Conservation (phyloP, 2,113 vertebrate genomes). For the Charadrius vociferus region DNA sequence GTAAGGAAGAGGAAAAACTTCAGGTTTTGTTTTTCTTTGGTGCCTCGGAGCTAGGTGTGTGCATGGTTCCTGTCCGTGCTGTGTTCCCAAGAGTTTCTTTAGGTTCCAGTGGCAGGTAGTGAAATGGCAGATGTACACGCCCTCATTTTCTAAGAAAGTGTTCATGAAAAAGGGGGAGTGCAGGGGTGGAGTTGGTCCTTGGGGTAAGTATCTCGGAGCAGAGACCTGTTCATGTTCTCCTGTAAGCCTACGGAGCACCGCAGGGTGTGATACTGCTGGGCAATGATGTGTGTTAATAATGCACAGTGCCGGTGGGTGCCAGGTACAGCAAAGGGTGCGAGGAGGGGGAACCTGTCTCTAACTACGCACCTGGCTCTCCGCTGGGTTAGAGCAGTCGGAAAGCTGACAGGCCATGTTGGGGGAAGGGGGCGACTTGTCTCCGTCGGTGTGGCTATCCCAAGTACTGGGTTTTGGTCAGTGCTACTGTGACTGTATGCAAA, state of each 20-base stretch:
- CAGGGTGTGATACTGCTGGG: accelerated
- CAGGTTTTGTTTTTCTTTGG: not conserved
- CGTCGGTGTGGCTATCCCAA: not conserved
- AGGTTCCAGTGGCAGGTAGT: not conserved
- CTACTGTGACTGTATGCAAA: not conserved
- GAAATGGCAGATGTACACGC: not conserved
- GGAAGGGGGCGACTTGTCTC: not conserved
- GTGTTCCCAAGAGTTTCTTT: accelerated
- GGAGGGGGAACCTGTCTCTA: not conserved
- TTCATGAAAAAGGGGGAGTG: not conserved
- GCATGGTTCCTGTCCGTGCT: accelerated
- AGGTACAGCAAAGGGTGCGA: accelerated
- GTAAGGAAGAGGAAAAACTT: not conserved
- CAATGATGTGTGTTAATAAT: accelerated
- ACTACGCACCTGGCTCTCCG: not conserved
- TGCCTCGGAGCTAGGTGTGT: not conserved
- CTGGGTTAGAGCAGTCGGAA: not conserved
- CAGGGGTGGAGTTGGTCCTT: not conserved
- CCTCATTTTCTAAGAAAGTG: not conserved
- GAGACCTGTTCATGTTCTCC: not conserved
- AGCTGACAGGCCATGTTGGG: not conserved
- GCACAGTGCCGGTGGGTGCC: not conserved
- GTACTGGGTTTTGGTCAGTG: not conserved
- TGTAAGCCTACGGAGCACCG: accelerated
- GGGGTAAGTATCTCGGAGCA: accelerated